Evolutionary conservation across 2,888 invertebrate genomes (phyloP).

Genomic region (Iphiclides podalirius): DNA sequence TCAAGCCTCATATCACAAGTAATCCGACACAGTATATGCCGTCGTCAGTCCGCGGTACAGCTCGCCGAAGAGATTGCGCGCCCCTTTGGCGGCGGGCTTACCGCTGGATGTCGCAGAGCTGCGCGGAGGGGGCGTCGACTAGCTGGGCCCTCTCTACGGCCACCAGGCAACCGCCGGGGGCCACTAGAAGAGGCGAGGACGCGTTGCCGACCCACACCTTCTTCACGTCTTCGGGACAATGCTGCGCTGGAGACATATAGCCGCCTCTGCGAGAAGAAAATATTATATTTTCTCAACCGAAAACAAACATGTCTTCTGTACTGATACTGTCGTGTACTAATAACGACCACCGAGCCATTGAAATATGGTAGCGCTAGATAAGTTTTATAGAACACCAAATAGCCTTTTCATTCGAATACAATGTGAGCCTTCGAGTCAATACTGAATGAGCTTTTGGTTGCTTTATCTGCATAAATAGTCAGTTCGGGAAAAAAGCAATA

Average conservation of each 20-base stretch:
- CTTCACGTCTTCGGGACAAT: slow-evolving; percentile 62
- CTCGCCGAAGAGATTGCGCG: slow-evolving; percentile 48
- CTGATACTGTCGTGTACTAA: no score
- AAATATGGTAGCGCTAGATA: no score
- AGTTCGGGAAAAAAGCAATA: no score
- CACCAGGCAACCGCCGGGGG: slow-evolving; percentile 66
- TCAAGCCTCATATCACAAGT: slow-evolving; percentile 18
- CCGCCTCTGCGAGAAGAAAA: slow-evolving; percentile 55
- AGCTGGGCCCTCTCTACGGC: slow-evolving; percentile 69
- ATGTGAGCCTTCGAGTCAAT: no score
- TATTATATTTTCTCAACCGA: no score
- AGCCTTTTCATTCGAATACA: no score
- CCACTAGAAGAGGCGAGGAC: slow-evolving; percentile 58
- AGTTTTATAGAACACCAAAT: no score
- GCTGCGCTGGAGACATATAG: slow-evolving; percentile 67
- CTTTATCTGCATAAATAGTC: no score
- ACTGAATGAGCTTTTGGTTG: no score
- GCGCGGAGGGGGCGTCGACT: slow-evolving; percentile 49
- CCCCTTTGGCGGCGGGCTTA: slow-evolving; percentile 38
- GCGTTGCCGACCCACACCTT: slow-evolving; percentile 71
- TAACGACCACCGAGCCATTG: no score
- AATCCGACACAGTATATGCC: slow-evolving; percentile 7
- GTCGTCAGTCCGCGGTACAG: slow-evolving; percentile 44
- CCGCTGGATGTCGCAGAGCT: slow-evolving; percentile 72
- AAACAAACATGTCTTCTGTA: no score